A percentile compares a stretch with the other conserved stretches of the same genome.
Conservation (phyloP, 2,888 invertebrate species). For the Lasioglossum figueresi region DNA sequence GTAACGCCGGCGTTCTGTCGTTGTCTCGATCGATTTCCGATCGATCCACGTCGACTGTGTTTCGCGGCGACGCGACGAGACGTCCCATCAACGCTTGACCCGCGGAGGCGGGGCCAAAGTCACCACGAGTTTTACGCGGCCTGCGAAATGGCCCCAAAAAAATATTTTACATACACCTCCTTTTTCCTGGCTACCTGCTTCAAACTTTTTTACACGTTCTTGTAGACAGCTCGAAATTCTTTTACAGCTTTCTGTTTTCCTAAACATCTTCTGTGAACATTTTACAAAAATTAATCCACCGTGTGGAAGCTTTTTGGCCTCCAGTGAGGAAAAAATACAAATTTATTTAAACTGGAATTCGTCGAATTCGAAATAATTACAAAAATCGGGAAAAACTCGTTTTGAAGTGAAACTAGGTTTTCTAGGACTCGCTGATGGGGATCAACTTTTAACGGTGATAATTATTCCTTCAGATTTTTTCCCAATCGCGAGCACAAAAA, state of each 20-base stretch:
- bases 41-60: constrained; percentile 34
- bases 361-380: background rate
- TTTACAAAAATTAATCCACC: background rate
- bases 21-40: constrained; percentile 53
- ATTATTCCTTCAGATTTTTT: constrained; percentile 14
- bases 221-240: too few relatives aligned
- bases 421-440: background rate
- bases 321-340: background rate
- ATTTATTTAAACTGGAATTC: background rate
- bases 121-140: background rate
- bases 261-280: background rate
- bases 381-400: background rate
- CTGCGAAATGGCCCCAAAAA: background rate
- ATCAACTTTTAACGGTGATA: constrained; percentile 27
- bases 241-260: too few relatives aligned
- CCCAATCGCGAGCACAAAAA: constrained; percentile 3
- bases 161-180: background rate
- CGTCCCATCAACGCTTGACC: background rate
- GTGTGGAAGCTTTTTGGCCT: background rate
- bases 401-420: background rate
- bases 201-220: too few relatives aligned
- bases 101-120: background rate
- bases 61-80: background rate
- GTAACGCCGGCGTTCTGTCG: constrained; percentile 37
- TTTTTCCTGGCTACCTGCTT: background rate